These are phyloP conservation scores for Chironomus tentans DNA, from an alignment of 2,888 invertebrate genomes.

Conservation along the genomic window DNA sequence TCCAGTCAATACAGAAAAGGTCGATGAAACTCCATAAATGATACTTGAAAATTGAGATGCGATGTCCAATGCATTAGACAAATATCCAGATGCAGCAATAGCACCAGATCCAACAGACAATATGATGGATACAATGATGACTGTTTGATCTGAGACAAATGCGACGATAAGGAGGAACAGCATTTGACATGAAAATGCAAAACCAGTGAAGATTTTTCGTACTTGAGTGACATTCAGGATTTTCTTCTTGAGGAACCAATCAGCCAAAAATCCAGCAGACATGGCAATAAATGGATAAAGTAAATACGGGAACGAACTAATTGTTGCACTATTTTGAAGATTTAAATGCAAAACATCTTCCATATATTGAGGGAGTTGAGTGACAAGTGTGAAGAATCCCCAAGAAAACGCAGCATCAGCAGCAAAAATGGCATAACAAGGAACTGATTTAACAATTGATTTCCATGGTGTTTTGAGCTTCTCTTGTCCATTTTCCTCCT, in stretches of 20 bases:
- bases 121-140: background rate
- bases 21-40: background rate
- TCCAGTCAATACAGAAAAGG: background rate
- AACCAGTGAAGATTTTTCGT: background rate
- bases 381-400: conserved; percentile 81
- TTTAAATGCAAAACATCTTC: background rate
- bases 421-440: conserved; percentile 74
- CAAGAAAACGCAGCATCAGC: conserved; percentile 84
- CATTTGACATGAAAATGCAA: background rate
- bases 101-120: background rate
- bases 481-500: conserved; percentile 32
- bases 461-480: conserved; percentile 53
- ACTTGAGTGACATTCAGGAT: background rate
- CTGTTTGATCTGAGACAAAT: background rate
- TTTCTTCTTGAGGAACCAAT: background rate
- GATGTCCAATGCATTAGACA: background rate
- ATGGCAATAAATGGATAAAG: background rate
- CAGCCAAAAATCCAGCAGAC: background rate
- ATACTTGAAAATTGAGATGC: background rate
- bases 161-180: background rate
- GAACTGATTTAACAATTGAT: conserved; percentile 60
- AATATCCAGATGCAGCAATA: background rate
- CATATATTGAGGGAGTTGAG: background rate
- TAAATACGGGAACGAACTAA: background rate
- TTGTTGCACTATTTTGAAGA: background rate